phyloP scores from a whole-genome alignment of 2,797 vertebrate species.

The Hydrocynus forskahlii region DNA sequence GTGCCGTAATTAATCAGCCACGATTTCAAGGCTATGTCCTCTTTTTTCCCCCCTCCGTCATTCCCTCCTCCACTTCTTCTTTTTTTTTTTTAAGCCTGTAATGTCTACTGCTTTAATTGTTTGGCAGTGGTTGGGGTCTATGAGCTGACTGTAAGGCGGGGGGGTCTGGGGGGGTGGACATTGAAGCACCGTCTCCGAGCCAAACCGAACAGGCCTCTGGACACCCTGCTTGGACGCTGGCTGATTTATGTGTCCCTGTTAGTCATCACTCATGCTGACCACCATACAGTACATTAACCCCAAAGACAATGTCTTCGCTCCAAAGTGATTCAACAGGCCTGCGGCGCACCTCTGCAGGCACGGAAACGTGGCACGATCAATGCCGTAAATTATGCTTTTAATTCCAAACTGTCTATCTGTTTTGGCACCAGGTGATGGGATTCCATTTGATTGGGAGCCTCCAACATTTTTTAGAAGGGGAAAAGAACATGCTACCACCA shows the following conservation, averaged over 20 bases:
- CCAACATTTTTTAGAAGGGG: conserved; percentile 8
- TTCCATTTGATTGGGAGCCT: conserved; percentile 21
- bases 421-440: conserved; percentile 16
- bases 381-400: conserved; percentile 74
- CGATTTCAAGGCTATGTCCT: conserved; percentile 42
- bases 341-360: conserved; percentile 58
- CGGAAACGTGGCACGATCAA: conserved; percentile 66
- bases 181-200: conserved; percentile 33
- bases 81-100: conserved; percentile 25
- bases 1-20: conserved; percentile 77
- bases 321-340: conserved; percentile 76
- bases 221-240: conserved; percentile 58
- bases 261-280: conserved; percentile 72
- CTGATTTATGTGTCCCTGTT: conserved; percentile 77
- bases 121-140: conserved; percentile 56
- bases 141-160: conserved; percentile 35
- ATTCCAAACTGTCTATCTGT: conserved; percentile 22
- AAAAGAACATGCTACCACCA: conserved; percentile 1
- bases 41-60: conserved; percentile 52
- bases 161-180: conserved; percentile 20
- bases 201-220: not conserved
- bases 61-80: conserved; percentile 33
- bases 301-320: conserved; percentile 72
- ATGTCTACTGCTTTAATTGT: conserved; percentile 66
- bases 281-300: conserved; percentile 77